Evolutionary conservation across 2,797 vertebrate genomes (phyloP), one percentile per base, ranked within the genome.

Genomic region (Lutjanus argentimaculatus): DNA sequence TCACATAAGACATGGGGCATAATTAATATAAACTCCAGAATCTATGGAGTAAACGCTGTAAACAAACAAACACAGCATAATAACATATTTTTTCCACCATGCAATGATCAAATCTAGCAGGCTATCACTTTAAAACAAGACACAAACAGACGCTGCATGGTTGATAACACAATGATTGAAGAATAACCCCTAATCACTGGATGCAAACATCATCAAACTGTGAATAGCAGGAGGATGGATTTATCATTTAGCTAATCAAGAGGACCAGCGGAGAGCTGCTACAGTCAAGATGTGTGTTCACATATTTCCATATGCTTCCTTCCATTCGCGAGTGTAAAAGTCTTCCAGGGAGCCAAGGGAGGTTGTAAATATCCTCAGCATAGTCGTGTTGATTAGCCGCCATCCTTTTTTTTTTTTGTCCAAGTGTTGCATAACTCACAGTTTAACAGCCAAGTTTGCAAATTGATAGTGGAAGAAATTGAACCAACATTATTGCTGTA

Each of bases 401-500:
- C 81, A 63, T 78, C 70, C 17, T 17, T 72, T 77, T 49, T 51
- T 66, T 57, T 45, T 77, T 67, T 46, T 40, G 51, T 72, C 67
- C 63, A 42, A 76, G 67, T 68, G 75, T 86, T 85, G 79, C 82
- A 85, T 93, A 87, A 92, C 84, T 92, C 90, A 82, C 89, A 56
- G 67, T 88, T 80, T 81, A 91, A 88, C 82, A 71, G 87, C 84
- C 78, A 72, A 69, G 82, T 85, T 84, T 75, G 49, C 77, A 90
- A 93, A 92, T 86, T 90, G 90, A 93, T 89, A 81, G 90, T 8
- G 62, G 68, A 43, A 49, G 78, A 82, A 87, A 86, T 30, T 86
- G 76, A 85, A 85, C 67, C 82, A 83, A 85, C 85, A 80, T 91
- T 85, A 91, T 87, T 85, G 86, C 85, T 46, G 49, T 58, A 59